phyloP scores from a whole-genome alignment of 2,797 vertebrate genomes.

The Macroramphosus scolopax region DNA sequence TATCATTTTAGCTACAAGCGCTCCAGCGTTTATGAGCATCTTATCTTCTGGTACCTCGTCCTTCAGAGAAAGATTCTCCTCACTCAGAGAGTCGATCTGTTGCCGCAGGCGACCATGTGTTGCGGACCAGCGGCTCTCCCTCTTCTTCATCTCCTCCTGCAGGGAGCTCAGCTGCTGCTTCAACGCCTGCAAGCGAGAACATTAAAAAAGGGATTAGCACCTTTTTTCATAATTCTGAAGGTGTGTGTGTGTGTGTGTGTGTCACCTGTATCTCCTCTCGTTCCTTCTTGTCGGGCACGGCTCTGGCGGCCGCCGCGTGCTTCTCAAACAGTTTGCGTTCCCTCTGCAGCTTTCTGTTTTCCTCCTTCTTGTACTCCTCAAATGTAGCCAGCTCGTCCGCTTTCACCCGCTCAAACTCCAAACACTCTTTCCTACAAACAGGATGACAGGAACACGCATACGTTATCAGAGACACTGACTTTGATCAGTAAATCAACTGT shows the following conservation, averaged over 20 bases:
- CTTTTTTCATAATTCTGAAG: no score
- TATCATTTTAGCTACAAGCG: no score
- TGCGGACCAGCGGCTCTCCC: slow-evolving; percentile 88
- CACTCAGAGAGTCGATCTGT: slow-evolving; percentile 84
- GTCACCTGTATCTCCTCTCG: slow-evolving; percentile 94
- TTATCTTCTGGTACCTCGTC: slow-evolving; percentile 73
- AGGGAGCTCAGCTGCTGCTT: slow-evolving; percentile 87
- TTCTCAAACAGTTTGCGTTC: slow-evolving; percentile 93
- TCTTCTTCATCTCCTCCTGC: slow-evolving; percentile 89
- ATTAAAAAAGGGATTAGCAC: no score
- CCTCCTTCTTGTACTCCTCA: slow-evolving; percentile 89
- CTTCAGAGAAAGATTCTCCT: slow-evolving; percentile 84
- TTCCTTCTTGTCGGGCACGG: slow-evolving; percentile 93
- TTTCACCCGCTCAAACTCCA: slow-evolving; percentile 85
- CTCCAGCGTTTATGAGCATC: no score
- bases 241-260: not conserved
- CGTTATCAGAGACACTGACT: no score
- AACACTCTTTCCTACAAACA: slow-evolving; percentile 82
- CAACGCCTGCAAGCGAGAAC: slow-evolving; percentile 75
- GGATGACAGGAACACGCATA: no score
- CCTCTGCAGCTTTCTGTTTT: slow-evolving; percentile 87
- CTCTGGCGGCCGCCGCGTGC: slow-evolving; percentile 82
- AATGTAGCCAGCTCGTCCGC: slow-evolving; percentile 82
- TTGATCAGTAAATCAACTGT: no score
- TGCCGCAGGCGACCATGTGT: slow-evolving; percentile 84